phyloP scores from a whole-genome alignment of 2,113 vertebrate species.

The Tenrec ecaudatus region DNA sequence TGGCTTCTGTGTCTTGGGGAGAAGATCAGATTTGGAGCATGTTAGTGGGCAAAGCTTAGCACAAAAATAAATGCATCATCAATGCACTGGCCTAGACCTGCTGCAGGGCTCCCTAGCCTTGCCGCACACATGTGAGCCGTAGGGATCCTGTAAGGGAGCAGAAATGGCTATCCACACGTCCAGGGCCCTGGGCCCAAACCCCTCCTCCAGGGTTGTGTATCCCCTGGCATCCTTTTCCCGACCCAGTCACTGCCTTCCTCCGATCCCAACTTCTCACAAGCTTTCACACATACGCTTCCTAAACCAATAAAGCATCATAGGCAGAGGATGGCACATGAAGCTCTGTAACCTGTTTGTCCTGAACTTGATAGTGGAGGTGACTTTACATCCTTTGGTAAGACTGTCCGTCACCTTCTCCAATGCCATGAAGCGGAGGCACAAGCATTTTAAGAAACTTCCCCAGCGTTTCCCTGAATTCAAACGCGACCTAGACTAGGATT shows the following conservation, averaged over 20 bases:
- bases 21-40: not conserved
- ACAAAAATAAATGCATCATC: not conserved
- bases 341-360: not conserved
- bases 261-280: not conserved
- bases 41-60: not conserved
- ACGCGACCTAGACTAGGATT: not conserved
- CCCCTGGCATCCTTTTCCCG: not conserved
- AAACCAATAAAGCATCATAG: not conserved
- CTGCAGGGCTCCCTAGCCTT: not conserved
- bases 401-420: not conserved
- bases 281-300: not conserved
- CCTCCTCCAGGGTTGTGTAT: not conserved
- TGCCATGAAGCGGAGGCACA: not conserved
- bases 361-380: not conserved
- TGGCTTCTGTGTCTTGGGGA: not conserved
- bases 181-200: not conserved
- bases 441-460: not conserved
- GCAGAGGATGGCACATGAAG: not conserved
- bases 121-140: fast-evolving
- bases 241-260: not conserved
- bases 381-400: not conserved
- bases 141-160: not conserved
- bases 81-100: not conserved
- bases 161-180: not conserved
- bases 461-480: not conserved